Evolutionary conservation across 2,797 vertebrate species (phyloP).

Genomic region (Otolemur crassicaudatus): DNA sequence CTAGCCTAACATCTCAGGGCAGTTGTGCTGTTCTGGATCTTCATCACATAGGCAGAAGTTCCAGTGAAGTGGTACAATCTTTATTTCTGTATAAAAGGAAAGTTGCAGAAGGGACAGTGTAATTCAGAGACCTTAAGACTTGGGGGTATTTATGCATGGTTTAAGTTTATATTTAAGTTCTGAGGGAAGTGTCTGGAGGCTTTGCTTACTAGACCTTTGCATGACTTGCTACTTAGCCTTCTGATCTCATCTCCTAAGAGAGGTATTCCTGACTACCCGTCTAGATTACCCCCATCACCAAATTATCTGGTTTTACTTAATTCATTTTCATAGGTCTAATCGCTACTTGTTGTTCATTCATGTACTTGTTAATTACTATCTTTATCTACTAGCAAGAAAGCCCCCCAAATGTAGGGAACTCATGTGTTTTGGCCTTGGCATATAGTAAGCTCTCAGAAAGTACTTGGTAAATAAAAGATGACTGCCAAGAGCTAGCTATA

Average conservation of each 20-base stretch:
- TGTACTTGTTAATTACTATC: background rate
- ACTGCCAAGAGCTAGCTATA: background rate
- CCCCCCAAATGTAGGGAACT: background rate
- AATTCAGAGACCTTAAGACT: background rate
- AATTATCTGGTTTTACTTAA: background rate
- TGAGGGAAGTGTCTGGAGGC: background rate
- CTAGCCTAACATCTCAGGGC: background rate
- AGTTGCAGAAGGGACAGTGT: background rate
- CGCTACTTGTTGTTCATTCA: constrained; percentile 10
- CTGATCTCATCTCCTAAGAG: background rate
- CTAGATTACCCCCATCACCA: background rate
- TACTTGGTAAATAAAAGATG: constrained; percentile 21
- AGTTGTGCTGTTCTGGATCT: background rate
- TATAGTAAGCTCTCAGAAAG: constrained; percentile 19
- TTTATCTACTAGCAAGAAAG: background rate
- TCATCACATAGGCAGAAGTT: background rate
- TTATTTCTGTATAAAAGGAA: background rate
- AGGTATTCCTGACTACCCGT: background rate
- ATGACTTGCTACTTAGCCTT: background rate
- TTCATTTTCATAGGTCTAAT: constrained; percentile 7
- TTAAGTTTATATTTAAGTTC: background rate
- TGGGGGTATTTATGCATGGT: background rate
- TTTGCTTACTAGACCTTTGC: background rate
- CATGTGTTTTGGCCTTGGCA: background rate
- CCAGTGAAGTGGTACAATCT: background rate